Percentiles rank a stretch among this genome's conserved stretches.
Conservation (phyloP, 2,113 vertebrate genomes). For the Saccopteryx leptura region DNA sequence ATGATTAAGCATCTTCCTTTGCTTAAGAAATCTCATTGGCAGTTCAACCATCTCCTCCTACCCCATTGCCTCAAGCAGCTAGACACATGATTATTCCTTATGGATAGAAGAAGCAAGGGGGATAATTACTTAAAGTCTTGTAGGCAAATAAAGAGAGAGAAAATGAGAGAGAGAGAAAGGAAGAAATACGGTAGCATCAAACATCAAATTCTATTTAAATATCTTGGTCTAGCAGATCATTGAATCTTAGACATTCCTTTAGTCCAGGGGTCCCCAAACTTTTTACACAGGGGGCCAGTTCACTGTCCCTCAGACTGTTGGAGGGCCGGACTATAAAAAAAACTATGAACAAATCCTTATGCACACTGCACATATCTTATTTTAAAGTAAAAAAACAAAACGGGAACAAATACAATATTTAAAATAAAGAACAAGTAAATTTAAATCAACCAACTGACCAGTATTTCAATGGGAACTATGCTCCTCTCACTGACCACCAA, state of each 20-base stretch:
- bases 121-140: neutral
- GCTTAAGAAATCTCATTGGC: neutral
- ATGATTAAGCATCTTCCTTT: slow-evolving; percentile 34
- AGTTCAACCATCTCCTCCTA: neutral
- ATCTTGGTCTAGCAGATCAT: neutral
- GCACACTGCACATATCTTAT: too few relatives aligned
- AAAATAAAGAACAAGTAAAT: too few relatives aligned
- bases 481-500: too few relatives aligned
- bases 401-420: too few relatives aligned
- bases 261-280: too few relatives aligned
- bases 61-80: neutral
- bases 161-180: neutral
- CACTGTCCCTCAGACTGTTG: too few relatives aligned
- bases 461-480: too few relatives aligned
- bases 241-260: neutral
- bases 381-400: too few relatives aligned
- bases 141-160: neutral
- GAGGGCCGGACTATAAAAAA: too few relatives aligned
- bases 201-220: neutral
- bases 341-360: too few relatives aligned
- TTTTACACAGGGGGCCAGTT: too few relatives aligned
- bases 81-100: neutral
- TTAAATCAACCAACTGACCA: too few relatives aligned
- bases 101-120: neutral
- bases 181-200: neutral